A percentile compares a stretch with the other conserved stretches of the same genome.
These are phyloP conservation scores for Prietella phreatophila DNA, from an alignment of 2,113 vertebrate genomes.

Conservation along the genomic window DNA sequence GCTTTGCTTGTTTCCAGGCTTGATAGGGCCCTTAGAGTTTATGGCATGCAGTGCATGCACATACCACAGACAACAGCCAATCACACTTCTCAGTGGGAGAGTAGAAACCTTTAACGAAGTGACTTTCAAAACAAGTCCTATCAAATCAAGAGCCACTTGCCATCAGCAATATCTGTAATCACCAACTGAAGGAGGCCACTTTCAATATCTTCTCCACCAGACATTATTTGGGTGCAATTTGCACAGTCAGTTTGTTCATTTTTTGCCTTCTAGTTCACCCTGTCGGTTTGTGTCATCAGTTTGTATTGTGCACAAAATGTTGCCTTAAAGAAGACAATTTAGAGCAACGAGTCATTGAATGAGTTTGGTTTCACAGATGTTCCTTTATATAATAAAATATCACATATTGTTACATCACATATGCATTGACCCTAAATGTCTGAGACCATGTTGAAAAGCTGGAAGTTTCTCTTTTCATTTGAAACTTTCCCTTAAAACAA, in stretches of 20 bases:
- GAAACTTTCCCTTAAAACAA: no score
- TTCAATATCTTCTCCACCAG: background rate
- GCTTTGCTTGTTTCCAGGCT: background rate
- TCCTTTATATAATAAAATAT: no score
- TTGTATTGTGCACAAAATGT: background rate
- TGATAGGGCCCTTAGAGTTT: slow-evolving; percentile 18
- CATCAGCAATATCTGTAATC: background rate
- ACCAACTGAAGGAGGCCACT: background rate
- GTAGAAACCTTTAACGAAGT: background rate
- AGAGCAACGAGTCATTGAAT: background rate
- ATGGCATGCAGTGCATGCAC: slow-evolving; percentile 6
- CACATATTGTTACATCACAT: background rate
- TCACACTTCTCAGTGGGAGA: slow-evolving; percentile 26
- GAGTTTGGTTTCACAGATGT: background rate
- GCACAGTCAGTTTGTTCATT: background rate
- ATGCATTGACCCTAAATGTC: background rate
- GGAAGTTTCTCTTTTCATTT: no score
- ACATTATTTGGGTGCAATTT: background rate
- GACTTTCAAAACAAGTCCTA: slow-evolving; percentile 29
- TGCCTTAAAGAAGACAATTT: background rate
- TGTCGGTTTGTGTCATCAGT: background rate
- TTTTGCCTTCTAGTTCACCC: background rate
- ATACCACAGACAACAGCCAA: background rate
- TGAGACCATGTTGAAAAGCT: background rate
- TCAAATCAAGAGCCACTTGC: slow-evolving; percentile 18